Percentiles rank a stretch among this genome's conserved stretches.
These are phyloP conservation scores for Hyperopisus bebe DNA, from an alignment of 2,113 vertebrate species.

Conservation along the genomic window DNA sequence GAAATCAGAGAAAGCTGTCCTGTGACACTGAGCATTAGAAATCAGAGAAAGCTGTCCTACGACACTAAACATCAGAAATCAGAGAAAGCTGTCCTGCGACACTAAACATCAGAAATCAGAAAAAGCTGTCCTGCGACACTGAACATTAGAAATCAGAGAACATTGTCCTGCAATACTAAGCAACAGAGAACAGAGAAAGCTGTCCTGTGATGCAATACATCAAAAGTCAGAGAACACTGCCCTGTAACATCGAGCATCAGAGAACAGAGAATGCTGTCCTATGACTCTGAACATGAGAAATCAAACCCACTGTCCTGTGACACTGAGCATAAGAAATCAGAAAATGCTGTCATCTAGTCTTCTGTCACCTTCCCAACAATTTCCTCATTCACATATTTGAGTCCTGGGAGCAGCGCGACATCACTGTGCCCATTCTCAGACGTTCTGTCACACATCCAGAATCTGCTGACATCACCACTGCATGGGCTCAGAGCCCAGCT, in stretches of 20 bases:
- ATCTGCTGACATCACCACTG: conserved; percentile 55
- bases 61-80: too few relatives aligned
- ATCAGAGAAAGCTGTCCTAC: too few relatives aligned
- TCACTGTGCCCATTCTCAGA: conserved; percentile 29
- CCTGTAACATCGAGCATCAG: not conserved
- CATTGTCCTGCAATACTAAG: not conserved
- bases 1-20: too few relatives aligned
- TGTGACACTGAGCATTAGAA: too few relatives aligned
- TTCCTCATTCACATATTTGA: not conserved
- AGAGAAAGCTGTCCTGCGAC: too few relatives aligned
- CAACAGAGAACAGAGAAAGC: not conserved
- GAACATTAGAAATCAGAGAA: not conserved
- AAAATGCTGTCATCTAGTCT: not conserved
- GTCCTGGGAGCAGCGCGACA: not conserved
- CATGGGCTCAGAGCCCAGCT: conserved; percentile 33
- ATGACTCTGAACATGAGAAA: too few relatives aligned
- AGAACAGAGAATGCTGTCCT: not conserved
- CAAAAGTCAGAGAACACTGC: not conserved
- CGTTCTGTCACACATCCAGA: conserved; percentile 37
- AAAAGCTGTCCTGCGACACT: not conserved
- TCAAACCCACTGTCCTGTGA: not conserved
- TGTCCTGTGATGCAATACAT: not conserved
- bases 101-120: too few relatives aligned
- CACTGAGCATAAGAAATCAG: not conserved
- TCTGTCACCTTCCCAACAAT: not conserved